phyloP scores from a whole-genome alignment of 2,797 vertebrate species.

The Discoglossus pictus region DNA sequence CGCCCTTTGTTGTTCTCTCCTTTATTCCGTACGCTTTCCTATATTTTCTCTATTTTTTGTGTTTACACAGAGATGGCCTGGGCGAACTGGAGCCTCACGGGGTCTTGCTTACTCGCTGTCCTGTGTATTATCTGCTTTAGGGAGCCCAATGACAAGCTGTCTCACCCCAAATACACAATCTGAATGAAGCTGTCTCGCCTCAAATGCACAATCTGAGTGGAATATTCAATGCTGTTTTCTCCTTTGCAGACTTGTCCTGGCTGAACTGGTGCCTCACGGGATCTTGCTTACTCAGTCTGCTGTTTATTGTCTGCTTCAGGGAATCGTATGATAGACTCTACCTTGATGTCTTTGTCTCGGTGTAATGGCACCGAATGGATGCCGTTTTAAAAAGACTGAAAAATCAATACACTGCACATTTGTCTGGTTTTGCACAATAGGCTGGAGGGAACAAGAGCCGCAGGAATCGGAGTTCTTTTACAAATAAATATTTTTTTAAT shows the following conservation, averaged over 20 bases:
- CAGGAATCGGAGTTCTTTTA: neutral
- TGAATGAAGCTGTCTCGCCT: constrained; percentile 1
- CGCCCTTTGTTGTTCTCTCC: too few relatives aligned
- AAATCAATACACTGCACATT: constrained; percentile 59
- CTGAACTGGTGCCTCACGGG: constrained; percentile 97
- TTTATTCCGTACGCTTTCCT: too few relatives aligned
- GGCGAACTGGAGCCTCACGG: constrained; percentile 10
- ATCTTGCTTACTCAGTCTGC: constrained; percentile 91
- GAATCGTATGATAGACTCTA: constrained; percentile 98
- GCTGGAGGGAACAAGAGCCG: constrained; percentile 53
- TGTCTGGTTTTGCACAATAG: constrained; percentile 72
- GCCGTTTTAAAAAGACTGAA: constrained; percentile 55
- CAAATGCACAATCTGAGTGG: neutral
- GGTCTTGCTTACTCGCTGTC: constrained; percentile 21
- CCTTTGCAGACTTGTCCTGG: constrained; percentile 88
- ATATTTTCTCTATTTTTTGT: constrained; percentile 4
- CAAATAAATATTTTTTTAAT: too few relatives aligned
- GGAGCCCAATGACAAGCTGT: constrained; percentile 17
- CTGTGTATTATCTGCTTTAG: constrained; percentile 33
- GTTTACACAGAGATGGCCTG: constrained; percentile 10
- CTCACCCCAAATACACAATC: neutral
- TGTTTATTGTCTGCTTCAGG: constrained; percentile 92
- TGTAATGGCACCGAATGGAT: constrained; percentile 65
- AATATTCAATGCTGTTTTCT: constrained; percentile 53
- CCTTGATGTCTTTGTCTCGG: constrained; percentile 93